Percentiles rank a stretch among this genome's conserved stretches.
phyloP scores from a whole-genome alignment of 2,888 invertebrate genomes.

The Stenotaenia linearis region DNA sequence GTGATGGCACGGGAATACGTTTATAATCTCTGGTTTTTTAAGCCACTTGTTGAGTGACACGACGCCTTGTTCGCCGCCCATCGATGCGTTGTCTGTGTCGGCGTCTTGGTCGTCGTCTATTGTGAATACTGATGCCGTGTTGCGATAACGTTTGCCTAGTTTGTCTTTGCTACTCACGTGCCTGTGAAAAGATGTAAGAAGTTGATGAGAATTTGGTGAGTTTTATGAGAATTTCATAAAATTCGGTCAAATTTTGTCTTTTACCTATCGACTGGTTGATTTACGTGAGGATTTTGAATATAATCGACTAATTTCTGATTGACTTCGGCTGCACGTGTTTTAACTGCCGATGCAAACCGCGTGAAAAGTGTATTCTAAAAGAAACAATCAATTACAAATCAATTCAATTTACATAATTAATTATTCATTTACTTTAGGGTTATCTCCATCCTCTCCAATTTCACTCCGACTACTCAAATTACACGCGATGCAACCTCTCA shows the following conservation, averaged over 20 bases:
- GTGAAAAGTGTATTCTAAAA: constrained; percentile 40
- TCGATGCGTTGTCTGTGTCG: constrained; percentile 35
- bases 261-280: constrained; percentile 56
- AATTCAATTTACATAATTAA: neutral
- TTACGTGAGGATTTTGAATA: constrained; percentile 73
- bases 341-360: constrained; percentile 61
- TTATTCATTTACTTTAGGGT: neutral
- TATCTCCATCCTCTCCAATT: constrained; percentile 10
- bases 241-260: no score
- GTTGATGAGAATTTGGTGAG: no score
- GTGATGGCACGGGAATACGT: constrained; percentile 86
- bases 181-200: no score
- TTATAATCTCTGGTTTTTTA: constrained; percentile 74
- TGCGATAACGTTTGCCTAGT: constrained; percentile 78
- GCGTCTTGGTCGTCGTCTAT: constrained; percentile 80
- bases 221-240: no score
- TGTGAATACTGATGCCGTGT: constrained; percentile 87
- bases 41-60: constrained; percentile 74
- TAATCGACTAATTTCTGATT: constrained; percentile 88
- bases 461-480: constrained; percentile 46
- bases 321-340: constrained; percentile 82
- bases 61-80: constrained; percentile 59
- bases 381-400: constrained; percentile 16
- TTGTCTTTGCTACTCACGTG: constrained; percentile 79
- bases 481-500: constrained; percentile 74